Evolutionary conservation across 2,888 invertebrate species (phyloP).

Genomic region (Ariolimax columbianus): DNA sequence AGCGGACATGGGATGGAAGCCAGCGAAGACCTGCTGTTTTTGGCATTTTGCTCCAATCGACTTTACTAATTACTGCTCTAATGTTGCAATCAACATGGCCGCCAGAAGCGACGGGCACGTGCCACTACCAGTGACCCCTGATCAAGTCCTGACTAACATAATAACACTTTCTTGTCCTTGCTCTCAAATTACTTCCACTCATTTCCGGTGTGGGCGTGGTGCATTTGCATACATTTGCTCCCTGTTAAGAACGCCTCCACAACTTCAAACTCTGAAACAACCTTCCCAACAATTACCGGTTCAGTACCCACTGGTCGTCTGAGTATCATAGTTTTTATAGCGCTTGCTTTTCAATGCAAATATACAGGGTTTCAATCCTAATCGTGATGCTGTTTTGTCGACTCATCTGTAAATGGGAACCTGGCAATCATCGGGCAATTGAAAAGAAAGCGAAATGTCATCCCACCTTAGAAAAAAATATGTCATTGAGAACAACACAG

Average conservation of each 20-base stretch:
- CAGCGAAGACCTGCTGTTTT: background rate
- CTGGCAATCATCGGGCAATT: too few relatives aligned
- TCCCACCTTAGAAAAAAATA: too few relatives aligned
- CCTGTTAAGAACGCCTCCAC: background rate
- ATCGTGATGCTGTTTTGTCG: too few relatives aligned
- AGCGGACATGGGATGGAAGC: background rate
- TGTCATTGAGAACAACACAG: too few relatives aligned
- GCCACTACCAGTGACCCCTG: background rate
- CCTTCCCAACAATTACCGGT: too few relatives aligned
- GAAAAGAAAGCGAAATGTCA: too few relatives aligned
- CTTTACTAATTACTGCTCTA: slow-evolving; percentile 2
- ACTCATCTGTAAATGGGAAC: too few relatives aligned
- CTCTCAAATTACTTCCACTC: background rate
- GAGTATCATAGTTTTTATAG: too few relatives aligned
- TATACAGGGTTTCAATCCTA: too few relatives aligned
- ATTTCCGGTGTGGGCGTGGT: background rate
- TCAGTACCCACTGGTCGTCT: too few relatives aligned
- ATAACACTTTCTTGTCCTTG: background rate
- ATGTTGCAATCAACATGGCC: slow-evolving; percentile 28
- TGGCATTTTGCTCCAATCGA: background rate
- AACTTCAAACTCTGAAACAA: background rate
- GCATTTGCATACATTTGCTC: background rate
- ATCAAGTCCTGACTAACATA: background rate
- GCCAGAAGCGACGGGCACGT: background rate
- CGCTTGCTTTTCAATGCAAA: too few relatives aligned